These are phyloP conservation scores for Perizoma affinitatum DNA, from an alignment of 2,888 invertebrate genomes.

Conservation along the genomic window DNA sequence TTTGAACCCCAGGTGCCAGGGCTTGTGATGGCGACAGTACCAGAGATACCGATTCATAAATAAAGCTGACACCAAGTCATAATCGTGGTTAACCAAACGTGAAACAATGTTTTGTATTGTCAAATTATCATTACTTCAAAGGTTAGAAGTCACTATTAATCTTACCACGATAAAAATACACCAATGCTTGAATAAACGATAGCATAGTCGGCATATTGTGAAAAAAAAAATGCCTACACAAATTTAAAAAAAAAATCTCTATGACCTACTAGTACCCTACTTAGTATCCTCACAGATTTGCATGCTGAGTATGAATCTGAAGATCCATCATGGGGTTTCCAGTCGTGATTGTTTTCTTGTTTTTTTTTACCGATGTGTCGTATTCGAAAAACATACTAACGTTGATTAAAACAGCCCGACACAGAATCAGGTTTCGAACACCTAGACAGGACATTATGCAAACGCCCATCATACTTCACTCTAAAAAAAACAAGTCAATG, in stretches of 20 bases:
- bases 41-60: constrained; percentile 37
- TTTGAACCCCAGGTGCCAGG: constrained; percentile 2
- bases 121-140: constrained; percentile 1
- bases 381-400: too few relatives aligned
- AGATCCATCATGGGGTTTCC: too few relatives aligned
- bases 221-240: neutral
- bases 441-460: neutral
- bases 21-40: constrained; percentile 10
- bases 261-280: too few relatives aligned
- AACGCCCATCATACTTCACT: constrained; percentile 5
- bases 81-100: constrained; percentile 35
- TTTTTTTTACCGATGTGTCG: too few relatives aligned
- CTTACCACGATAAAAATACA: neutral
- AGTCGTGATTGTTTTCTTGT: too few relatives aligned
- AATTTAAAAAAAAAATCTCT: too few relatives aligned
- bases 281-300: too few relatives aligned
- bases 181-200: neutral
- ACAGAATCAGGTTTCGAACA: neutral
- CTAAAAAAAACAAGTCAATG: constrained; percentile 54
- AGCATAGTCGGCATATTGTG: neutral
- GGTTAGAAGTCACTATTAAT: constrained; percentile 9
- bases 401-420: too few relatives aligned
- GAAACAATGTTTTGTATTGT: constrained; percentile 33
- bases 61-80: constrained; percentile 45
- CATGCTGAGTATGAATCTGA: too few relatives aligned